phyloP scores from a whole-genome alignment of 2,888 invertebrate species.

The Drosophila algonquin region DNA sequence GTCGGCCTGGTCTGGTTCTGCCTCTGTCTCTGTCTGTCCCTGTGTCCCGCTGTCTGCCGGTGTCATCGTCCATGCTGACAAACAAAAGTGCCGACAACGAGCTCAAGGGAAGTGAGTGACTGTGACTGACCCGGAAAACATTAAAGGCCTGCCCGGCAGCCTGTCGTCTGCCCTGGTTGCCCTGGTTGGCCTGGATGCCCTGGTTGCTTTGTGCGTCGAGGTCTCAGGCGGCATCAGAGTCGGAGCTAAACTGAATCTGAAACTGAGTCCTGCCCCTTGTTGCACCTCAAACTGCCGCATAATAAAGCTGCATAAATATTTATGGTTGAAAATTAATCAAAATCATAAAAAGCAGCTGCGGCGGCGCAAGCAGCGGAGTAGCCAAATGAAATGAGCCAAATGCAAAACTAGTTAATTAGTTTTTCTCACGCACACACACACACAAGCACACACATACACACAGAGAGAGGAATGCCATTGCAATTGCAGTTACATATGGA shows the following conservation, averaged over 20 bases:
- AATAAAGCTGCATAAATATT: constrained; percentile 71
- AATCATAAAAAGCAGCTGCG: constrained; percentile 42
- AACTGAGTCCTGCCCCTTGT: not conserved
- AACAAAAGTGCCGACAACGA: constrained; percentile 77
- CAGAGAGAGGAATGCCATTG: constrained; percentile 9
- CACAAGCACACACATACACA: no score
- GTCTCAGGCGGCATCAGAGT: constrained; percentile 1
- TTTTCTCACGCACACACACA: constrained; percentile 61
- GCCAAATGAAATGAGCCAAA: constrained; percentile 51
- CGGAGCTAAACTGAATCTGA: constrained; percentile 38
- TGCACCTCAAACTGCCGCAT: constrained; percentile 18
- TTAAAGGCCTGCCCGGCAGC: constrained; percentile 60
- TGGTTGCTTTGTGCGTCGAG: constrained; percentile 51
- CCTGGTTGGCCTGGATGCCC: constrained; percentile 24
- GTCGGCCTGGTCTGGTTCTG: constrained; percentile 29
- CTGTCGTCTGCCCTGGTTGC: constrained; percentile 35
- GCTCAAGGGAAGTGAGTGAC: constrained; percentile 78
- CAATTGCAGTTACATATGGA: constrained; percentile 26
- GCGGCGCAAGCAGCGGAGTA: constrained; percentile 6
- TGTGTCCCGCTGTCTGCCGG: constrained; percentile 50
- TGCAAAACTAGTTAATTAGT: constrained; percentile 73
- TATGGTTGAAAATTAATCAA: constrained; percentile 74
- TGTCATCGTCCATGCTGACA: constrained; percentile 78
- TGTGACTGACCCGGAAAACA: constrained; percentile 78
- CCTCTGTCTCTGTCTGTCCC: constrained; percentile 32